These are phyloP conservation scores for Aurelia coerulea DNA, from an alignment of 30 jellyfish, hydroid and myxozoan species.

Conservation along the genomic window DNA sequence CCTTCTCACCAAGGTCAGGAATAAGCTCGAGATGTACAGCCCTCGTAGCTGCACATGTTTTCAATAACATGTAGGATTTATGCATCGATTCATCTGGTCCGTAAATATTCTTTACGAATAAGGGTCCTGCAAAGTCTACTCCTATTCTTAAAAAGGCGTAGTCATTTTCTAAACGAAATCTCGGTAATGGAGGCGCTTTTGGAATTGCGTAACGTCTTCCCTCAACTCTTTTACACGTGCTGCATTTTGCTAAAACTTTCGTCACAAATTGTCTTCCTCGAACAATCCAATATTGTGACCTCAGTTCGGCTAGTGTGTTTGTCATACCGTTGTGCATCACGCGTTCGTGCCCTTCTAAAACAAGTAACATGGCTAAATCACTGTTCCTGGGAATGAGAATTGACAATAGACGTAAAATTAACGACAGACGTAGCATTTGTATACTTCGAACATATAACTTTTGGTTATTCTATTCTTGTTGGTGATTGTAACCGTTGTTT, in stretches of 20 bases:
- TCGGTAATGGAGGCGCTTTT: slow-evolving; percentile 44
- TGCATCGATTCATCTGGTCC: not conserved
- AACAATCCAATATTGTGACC: slow-evolving; percentile 10
- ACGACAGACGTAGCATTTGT: too few relatives aligned
- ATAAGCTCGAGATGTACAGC: too few relatives aligned
- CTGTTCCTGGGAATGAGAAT: too few relatives aligned
- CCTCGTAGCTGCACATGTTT: too few relatives aligned
- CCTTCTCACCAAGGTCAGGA: too few relatives aligned
- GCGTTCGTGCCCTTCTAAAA: slow-evolving; percentile 5
- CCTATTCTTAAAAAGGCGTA: slow-evolving; percentile 26
- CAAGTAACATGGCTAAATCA: slow-evolving; percentile 13
- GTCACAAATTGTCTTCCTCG: slow-evolving; percentile 10
- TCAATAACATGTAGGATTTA: too few relatives aligned
- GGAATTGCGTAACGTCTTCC: slow-evolving; percentile 30
- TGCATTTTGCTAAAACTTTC: not conserved
- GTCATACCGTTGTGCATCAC: slow-evolving; percentile 30
- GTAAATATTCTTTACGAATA: slow-evolving; percentile 7
- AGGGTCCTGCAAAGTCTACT: slow-evolving; percentile 29
- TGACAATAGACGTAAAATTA: too few relatives aligned
- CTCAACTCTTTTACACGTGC: slow-evolving; percentile 30
- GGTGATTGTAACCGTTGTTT: too few relatives aligned
- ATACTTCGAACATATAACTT: too few relatives aligned
- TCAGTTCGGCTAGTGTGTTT: not conserved
- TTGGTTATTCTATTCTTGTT: too few relatives aligned
- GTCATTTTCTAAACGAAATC: slow-evolving; percentile 21